Conservation (phyloP, 2,888 invertebrate genomes). For the Nomada flava region DNA sequence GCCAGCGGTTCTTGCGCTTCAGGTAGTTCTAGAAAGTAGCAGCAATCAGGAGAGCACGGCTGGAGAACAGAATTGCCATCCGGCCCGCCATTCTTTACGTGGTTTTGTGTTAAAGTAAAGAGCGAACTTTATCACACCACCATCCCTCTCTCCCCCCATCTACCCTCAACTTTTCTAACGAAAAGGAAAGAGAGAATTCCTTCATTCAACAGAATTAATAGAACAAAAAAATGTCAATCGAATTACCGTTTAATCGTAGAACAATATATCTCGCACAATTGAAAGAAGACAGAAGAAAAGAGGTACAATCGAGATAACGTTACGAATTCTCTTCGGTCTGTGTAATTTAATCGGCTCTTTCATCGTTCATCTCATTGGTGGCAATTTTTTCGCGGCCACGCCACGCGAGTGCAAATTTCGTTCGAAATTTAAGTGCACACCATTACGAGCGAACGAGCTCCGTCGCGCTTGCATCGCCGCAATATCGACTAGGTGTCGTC, state of each 20-base stretch:
- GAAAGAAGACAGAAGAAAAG: no score
- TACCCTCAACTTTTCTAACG: background rate
- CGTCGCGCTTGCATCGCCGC: background rate
- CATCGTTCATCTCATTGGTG: background rate
- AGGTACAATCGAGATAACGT: no score
- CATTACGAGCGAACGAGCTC: background rate
- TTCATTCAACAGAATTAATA: background rate
- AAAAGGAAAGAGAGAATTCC: background rate
- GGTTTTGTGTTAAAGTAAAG: background rate
- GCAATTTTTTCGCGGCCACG: background rate
- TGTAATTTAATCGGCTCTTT: background rate
- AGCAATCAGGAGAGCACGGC: constrained; percentile 10
- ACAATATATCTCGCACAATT: no score
- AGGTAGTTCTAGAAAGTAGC: constrained; percentile 6
- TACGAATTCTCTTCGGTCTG: no score
- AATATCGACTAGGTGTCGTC: constrained; percentile 31
- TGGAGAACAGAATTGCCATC: constrained; percentile 6
- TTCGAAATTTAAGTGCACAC: constrained; percentile 15
- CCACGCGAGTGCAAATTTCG: constrained; percentile 3
- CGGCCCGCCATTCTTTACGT: background rate
- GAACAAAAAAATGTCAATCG: background rate
- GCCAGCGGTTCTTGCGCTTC: background rate
- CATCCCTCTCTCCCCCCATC: no score
- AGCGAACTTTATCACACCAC: background rate
- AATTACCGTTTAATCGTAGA: no score